A percentile compares a stretch with the other conserved stretches of the same genome.
Conservation (phyloP, 2,888 invertebrate genomes). For the Parnassius smintheus region DNA sequence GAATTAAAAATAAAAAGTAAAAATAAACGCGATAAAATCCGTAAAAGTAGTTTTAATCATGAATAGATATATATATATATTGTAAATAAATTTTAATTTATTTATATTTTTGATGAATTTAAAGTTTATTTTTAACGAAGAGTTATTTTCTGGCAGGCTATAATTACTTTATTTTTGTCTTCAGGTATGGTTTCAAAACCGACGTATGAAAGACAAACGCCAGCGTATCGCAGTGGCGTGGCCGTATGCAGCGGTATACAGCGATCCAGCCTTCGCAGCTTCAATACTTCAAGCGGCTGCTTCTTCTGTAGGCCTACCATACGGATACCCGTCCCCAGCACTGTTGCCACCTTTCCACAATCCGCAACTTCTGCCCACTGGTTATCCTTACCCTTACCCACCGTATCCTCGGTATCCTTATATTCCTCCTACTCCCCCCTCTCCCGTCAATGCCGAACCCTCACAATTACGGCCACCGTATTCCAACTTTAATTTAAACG, state of each 20-base stretch:
- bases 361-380: slow-evolving; percentile 81
- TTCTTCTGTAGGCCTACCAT: slow-evolving; percentile 84
- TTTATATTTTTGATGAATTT: no score
- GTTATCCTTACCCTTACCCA: slow-evolving; percentile 81
- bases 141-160: no score
- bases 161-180: slow-evolving; percentile 35
- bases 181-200: slow-evolving; percentile 99
- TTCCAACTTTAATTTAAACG: slow-evolving; percentile 72
- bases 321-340: slow-evolving; percentile 81
- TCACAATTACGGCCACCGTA: slow-evolving; percentile 72
- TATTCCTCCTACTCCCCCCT: slow-evolving; percentile 76
- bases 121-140: no score
- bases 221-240: slow-evolving; percentile 96
- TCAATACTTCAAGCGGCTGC: slow-evolving; percentile 95
- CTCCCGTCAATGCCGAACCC: slow-evolving; percentile 66
- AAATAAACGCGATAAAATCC: no score
- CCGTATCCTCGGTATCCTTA: slow-evolving; percentile 77
- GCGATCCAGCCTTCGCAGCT: slow-evolving; percentile 96
- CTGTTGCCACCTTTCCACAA: slow-evolving; percentile 80
- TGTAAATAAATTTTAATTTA: no score
- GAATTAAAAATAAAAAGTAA: no score
- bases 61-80: no score
- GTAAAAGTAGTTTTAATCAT: no score
- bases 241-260: slow-evolving; percentile 97
- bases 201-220: slow-evolving; percentile 98